These are phyloP conservation scores for Eospalax fontanierii DNA, from an alignment of 2,797 vertebrate species.

Conservation along the genomic window DNA sequence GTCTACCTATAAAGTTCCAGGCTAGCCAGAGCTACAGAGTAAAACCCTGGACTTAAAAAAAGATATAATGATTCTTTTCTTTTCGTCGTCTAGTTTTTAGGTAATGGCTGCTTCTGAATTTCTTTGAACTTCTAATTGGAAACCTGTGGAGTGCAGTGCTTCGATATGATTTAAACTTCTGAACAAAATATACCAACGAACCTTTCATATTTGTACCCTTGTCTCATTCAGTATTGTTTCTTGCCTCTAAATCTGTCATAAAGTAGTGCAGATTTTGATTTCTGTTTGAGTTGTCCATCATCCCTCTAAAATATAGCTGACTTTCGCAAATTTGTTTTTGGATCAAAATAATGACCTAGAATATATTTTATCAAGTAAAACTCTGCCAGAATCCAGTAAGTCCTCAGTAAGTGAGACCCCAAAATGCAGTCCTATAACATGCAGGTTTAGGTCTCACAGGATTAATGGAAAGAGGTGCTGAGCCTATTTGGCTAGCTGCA, in stretches of 20 bases:
- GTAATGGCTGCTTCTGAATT: slow-evolving; percentile 17
- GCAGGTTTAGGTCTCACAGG: neutral
- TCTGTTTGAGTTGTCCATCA: slow-evolving; percentile 26
- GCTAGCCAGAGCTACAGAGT: too few species aligned
- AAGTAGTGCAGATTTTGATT: slow-evolving; percentile 49
- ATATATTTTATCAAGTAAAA: slow-evolving; percentile 54
- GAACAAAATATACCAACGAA: neutral
- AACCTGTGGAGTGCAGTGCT: neutral
- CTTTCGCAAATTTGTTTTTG: slow-evolving; percentile 59
- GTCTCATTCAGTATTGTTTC: slow-evolving; percentile 60
- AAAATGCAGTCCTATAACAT: neutral
- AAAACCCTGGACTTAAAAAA: too few species aligned
- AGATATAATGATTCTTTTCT: too few species aligned
- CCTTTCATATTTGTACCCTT: slow-evolving; percentile 52
- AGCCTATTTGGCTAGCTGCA: neutral
- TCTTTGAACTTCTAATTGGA: neutral
- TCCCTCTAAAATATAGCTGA: slow-evolving; percentile 54
- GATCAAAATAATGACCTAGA: slow-evolving; percentile 57
- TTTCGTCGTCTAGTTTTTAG: neutral
- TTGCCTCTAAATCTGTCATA: slow-evolving; percentile 38
- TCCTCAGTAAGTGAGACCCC: neutral
- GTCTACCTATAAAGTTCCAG: too few species aligned
- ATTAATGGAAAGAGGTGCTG: neutral
- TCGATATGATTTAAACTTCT: slow-evolving; percentile 53
- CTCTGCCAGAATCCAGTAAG: neutral